Percentiles rank a stretch among this genome's conserved stretches.
Evolutionary conservation across 2,797 vertebrate genomes (phyloP).

Genomic region (Garrulus glandarius): DNA sequence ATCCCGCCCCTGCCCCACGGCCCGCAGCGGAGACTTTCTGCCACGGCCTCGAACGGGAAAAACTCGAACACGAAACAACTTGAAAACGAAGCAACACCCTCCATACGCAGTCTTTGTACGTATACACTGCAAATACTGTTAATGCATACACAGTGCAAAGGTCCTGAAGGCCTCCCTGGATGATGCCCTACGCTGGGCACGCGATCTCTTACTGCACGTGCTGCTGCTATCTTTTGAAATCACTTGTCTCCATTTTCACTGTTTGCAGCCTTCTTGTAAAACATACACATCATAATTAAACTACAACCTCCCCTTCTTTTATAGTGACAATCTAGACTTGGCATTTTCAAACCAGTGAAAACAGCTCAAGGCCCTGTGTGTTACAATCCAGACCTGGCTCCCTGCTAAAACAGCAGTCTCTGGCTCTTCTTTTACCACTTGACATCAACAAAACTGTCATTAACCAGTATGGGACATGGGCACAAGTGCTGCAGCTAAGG

Average conservation of each 20-base stretch:
- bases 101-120: not conserved
- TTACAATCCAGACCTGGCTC: not conserved
- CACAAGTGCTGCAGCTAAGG: not conserved
- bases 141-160: not conserved
- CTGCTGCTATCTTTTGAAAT: not conserved
- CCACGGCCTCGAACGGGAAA: not conserved
- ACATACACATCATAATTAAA: not conserved
- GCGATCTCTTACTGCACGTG: not conserved
- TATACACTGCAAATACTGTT: not conserved
- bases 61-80: not conserved
- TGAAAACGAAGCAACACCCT: no score
- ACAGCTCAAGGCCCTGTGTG: not conserved
- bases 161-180: not conserved
- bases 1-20: not conserved
- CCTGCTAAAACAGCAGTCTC: not conserved
- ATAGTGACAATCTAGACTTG: not conserved
- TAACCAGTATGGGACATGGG: not conserved
- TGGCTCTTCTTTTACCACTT: not conserved
- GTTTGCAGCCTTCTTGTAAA: not conserved
- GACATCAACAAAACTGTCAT: not conserved
- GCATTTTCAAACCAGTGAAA: not conserved
- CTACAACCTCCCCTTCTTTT: not conserved
- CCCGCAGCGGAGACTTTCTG: not conserved
- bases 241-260: not conserved
- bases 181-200: accelerated